A percentile compares a stretch with the other conserved stretches of the same genome.
Conservation (phyloP, 1,140 invertebrate genomes). For the Amyelois transitella region DNA sequence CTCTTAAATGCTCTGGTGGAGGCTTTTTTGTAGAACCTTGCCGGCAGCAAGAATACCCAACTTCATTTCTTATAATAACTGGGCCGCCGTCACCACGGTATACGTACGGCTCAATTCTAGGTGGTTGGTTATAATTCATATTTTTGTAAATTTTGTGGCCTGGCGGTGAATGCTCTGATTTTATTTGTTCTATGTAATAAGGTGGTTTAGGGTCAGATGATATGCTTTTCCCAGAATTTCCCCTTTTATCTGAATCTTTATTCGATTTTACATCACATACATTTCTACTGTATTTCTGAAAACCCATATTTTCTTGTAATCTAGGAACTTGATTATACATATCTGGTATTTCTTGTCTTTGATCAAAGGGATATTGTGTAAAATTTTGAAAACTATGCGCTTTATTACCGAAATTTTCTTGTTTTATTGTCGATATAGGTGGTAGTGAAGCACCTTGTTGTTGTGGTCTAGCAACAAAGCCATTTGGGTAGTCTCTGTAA, state of each 20-base stretch:
- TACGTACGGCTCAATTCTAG: slow-evolving; percentile 70
- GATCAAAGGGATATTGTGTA: slow-evolving; percentile 44
- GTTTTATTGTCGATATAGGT: slow-evolving; percentile 72
- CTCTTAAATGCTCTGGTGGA: slow-evolving; percentile 81
- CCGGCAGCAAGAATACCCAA: slow-evolving; percentile 82
- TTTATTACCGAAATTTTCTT: slow-evolving; percentile 61
- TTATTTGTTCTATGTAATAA: slow-evolving; percentile 72
- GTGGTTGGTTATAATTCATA: slow-evolving; percentile 48
- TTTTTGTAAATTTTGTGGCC: slow-evolving; percentile 73
- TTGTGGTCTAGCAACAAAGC: slow-evolving; percentile 28
- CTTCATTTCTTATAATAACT: slow-evolving; percentile 73
- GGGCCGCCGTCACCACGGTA: slow-evolving; percentile 82
- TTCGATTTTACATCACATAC: slow-evolving; percentile 31
- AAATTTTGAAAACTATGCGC: slow-evolving; percentile 41
- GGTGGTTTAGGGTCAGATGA: slow-evolving; percentile 48
- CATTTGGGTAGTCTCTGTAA: slow-evolving; percentile 52
- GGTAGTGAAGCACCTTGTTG: slow-evolving; percentile 57
- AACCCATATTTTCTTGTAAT: slow-evolving; percentile 54
- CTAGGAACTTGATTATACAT: slow-evolving; percentile 39
- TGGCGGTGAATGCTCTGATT: slow-evolving; percentile 72
- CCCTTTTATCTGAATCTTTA: slow-evolving; percentile 32
- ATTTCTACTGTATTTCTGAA: slow-evolving; percentile 59
- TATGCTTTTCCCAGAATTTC: slow-evolving; percentile 23
- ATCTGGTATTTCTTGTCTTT: slow-evolving; percentile 33
- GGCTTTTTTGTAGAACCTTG: slow-evolving; percentile 81